Conservation (phyloP, 1,140 invertebrate species). For the Cyclargus thomasi region DNA sequence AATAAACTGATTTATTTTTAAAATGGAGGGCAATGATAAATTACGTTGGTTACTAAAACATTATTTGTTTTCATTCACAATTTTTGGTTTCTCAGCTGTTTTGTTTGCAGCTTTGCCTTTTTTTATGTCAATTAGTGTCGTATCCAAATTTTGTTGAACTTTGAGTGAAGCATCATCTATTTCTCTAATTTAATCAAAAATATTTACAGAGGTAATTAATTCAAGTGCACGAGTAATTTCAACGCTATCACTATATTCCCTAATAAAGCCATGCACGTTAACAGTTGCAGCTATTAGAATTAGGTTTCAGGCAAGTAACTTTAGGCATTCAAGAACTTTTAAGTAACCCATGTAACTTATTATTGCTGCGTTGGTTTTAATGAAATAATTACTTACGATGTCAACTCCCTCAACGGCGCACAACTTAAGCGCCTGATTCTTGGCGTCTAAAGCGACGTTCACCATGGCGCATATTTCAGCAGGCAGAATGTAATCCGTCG, state of each 20-base stretch:
- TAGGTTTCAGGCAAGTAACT: background rate
- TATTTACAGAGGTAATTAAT: background rate
- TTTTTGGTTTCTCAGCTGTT: background rate
- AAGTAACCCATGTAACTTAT: conserved; percentile 18
- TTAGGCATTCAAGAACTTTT: background rate
- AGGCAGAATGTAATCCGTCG: conserved; percentile 98
- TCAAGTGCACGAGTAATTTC: background rate
- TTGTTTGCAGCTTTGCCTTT: background rate
- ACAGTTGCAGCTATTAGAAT: background rate
- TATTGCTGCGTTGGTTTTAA: conserved; percentile 21
- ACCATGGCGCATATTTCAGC: conserved; percentile 99
- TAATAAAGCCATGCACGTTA: conserved; percentile 9
- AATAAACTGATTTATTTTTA: background rate
- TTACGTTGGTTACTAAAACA: background rate
- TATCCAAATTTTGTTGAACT: background rate
- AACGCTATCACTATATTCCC: background rate
- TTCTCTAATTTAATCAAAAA: background rate
- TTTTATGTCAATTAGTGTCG: background rate
- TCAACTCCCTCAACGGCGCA: conserved; percentile 97
- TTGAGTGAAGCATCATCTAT: background rate
- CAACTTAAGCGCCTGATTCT: conserved; percentile 96
- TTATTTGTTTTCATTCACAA: background rate
- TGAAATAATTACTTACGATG: conserved; percentile 83
- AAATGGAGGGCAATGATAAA: conserved; percentile 7
- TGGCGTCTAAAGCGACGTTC: conserved; percentile 96